Evolutionary conservation across 2,113 vertebrate genomes (phyloP), one percentile per base, ranked within the genome.

Genomic region (Garra rufa): DNA sequence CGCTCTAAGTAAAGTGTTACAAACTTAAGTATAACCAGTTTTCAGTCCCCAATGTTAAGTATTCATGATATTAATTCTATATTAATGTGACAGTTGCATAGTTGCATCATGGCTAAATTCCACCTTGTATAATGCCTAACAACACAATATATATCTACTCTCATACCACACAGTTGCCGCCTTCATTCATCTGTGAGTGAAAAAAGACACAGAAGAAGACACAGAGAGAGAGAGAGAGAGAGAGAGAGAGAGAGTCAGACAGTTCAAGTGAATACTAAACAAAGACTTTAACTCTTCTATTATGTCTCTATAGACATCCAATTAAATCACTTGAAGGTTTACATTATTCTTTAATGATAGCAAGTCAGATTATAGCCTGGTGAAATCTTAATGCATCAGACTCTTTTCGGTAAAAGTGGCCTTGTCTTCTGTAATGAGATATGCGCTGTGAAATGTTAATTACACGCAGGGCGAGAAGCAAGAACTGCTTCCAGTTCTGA

Each of bases 381-480:
- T 87, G 57, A 87, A 87, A 82, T 82, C 80, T 87, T 78, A 63
- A 87, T 88, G 82, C 76, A 71, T 83, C 52, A 43, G 34, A 55
- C 75, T 85, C 74, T 75, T 57, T 76, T 70, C 84, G 6, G 76
- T 81, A 84, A 84, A 86, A 86, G 76, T 63, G 69, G 65, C 61
- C 82, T 92, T 91, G 89, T 91, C 92, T 88, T 83, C 57, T 78
- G 83, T 92, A 93, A 93, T 92, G 91, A 92, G 91, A 93, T 91
- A 89, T 91, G 91, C 88, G 83, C 88, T 87, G 87, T 88, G 90
- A 92, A 91, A 90, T 89, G 89, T 93, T 93, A 93, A 94, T 94
- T 91, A 93, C 88, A 88, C 83, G 83, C 57, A 86, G 89, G 86
- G 90, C 90, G 89, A 91, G 83, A 59, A 88, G 86, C 85, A 83